Evolutionary conservation across 2,113 vertebrate genomes (phyloP).

Genomic region (Bungarus multicinctus): DNA sequence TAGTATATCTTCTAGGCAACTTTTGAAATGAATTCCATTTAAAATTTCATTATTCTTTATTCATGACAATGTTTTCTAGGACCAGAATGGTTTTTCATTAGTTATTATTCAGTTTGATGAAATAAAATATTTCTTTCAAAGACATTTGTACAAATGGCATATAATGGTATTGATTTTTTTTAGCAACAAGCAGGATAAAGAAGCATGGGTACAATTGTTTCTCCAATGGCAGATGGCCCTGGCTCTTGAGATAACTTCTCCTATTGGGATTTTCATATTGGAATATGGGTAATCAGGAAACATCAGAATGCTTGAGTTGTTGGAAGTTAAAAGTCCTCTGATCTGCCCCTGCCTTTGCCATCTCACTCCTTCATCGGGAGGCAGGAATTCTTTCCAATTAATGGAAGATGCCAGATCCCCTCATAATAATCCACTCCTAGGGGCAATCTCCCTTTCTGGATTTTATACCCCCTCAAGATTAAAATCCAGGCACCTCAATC

Average conservation of each 20-base stretch:
- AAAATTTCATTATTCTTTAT: neutral
- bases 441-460: neutral
- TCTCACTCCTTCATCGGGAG: neutral
- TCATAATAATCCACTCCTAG: neutral
- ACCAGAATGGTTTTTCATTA: neutral
- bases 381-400: neutral
- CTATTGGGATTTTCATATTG: neutral
- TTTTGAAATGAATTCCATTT: neutral
- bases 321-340: neutral
- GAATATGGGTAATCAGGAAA: neutral
- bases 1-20: neutral
- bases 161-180: neutral
- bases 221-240: neutral
- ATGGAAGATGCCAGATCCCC: neutral
- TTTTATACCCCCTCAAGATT: neutral
- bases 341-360: neutral
- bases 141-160: neutral
- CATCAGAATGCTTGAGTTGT: neutral
- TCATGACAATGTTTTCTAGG: neutral
- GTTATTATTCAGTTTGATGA: neutral
- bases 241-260: neutral
- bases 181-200: neutral
- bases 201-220: neutral
- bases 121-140: neutral
- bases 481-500: neutral